Evolutionary conservation across 2,888 invertebrate genomes (phyloP), one percentile per base, ranked within the genome.

Genomic region (Drosophila siamana): DNA sequence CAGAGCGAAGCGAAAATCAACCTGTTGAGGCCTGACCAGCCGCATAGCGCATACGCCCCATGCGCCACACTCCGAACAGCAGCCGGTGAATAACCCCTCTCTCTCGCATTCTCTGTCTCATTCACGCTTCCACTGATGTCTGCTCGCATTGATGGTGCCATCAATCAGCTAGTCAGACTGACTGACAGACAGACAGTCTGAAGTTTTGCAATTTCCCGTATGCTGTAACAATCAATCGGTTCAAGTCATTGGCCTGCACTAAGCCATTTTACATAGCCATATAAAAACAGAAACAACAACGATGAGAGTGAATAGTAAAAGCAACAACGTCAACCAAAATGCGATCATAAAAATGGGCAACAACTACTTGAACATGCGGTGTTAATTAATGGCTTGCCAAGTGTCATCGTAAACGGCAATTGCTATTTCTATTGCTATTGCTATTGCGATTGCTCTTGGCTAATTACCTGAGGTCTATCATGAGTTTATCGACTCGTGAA

Each of bases 21-120:
- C 81, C 80, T 78, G 78, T 78, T 80, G 80, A 67, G 57, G 55
- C 48, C 28, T 57, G 50, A 50, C 44, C 61, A 41, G 15, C 43
- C 61, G 54, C 59, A 67, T 76, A 51, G 43, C 65, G 60, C 61
- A 80, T 78, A 78, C 80, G 80, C 65, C 67, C 67, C 59, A 44
- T 67, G 26, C n/a, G 52, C 61, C 60, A 33, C 11, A 38, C 36
- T 41, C 43, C 11, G 22, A 19, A 19, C 19, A 33, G 33, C 40
- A 22, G 13, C 4, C 52, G 70, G 78, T 80, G 55, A 78, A 74
- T 59, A 77, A 74, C 61, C 78, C 66, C 24, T 65, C 19, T 9
- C 44, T 11, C 16, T 4, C 44, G 16, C 24, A 5, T 15, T 9
- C 28, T 15, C 36, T 11, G 2, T 11, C 19, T 41, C 40, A 19